Conservation (phyloP, 2,888 invertebrate species). For the Spisula subtruncata region DNA sequence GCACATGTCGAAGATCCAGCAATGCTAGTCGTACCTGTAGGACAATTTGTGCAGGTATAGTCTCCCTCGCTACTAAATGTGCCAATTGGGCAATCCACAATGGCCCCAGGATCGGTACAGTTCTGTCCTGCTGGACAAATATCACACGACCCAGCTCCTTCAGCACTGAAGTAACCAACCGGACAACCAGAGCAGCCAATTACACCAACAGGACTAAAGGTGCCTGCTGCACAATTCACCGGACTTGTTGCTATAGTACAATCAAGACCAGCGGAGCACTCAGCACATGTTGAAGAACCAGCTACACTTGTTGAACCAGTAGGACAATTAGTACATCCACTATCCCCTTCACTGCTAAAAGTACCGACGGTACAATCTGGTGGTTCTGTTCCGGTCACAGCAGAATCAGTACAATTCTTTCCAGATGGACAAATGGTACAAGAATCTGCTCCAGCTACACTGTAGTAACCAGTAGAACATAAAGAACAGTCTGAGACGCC, state of each 20-base stretch:
- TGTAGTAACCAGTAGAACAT: constrained; percentile 74
- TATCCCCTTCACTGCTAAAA: constrained; percentile 80
- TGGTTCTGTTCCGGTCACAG: constrained; percentile 72
- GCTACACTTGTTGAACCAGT: constrained; percentile 76
- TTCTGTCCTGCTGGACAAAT: constrained; percentile 80
- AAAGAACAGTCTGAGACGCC: constrained; percentile 61
- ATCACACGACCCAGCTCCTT: constrained; percentile 75
- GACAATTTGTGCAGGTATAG: constrained; percentile 68
- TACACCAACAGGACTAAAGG: constrained; percentile 72
- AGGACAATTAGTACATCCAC: constrained; percentile 76
- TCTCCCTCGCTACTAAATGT: constrained; percentile 63
- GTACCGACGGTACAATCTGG: constrained; percentile 80
- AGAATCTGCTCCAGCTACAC: constrained; percentile 66
- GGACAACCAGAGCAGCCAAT: constrained; percentile 65
- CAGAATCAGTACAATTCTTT: constrained; percentile 73
- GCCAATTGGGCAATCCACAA: constrained; percentile 64
- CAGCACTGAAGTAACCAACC: constrained; percentile 71
- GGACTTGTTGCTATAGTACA: constrained; percentile 69
- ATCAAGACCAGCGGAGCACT: constrained; percentile 78
- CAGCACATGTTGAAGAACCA: constrained; percentile 72
- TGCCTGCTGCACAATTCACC: constrained; percentile 69
- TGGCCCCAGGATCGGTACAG: constrained; percentile 71
- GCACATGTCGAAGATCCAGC: constrained; percentile 76
- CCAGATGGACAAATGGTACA: constrained; percentile 83
- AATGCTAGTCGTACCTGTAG: constrained; percentile 73